Evolutionary conservation across 2,888 invertebrate genomes (phyloP), one percentile per base, ranked within the genome.

Genomic region (Lymantria dispar): DNA sequence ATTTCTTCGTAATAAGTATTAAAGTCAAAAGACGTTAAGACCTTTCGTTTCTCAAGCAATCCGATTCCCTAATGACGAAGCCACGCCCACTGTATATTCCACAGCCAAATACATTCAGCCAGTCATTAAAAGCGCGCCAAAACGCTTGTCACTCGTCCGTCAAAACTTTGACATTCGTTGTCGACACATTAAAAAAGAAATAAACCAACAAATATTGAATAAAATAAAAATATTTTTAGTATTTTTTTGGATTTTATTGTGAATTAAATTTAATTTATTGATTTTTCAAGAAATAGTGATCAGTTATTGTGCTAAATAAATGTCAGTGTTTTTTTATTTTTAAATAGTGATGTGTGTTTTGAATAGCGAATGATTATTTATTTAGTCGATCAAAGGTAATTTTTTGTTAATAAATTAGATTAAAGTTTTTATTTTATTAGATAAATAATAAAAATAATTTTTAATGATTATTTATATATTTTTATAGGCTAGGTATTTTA

Each of bases 61-160:
- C 9, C 37, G 14, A 8, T 22, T 46, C 38, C 44, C 48, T 50
- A 45, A 22, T 36, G 43, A 38, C 15, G n/a, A 44, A 31, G 43
- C 64, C 43, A 54, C 66, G 44, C 66, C 66, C 62, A 46, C 52
- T 33, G 59, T 38, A 43, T 22, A 3, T n/a, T 14, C 45, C 41
- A 22, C 9, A n/a, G 10, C 13, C 7, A 41, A 50, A 1, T 29
- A 48, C 41, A 40, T 42, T 42, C 43, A 12, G 8, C 43, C 68
- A 67, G 66, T 67, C 55, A 52, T 44, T 53, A 50, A 58, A 64
- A 56, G 36, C 64, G 54, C 67, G 65, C 59, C 55, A 63, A 63
- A 48, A 42, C 47, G 44, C 9, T 43, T 54, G 65, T 58, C 61
- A 65, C 59, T 37, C 54, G 13, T n/a, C 55, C 59, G 58, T 63